phyloP scores from a whole-genome alignment of 2,797 vertebrate species.

The Sylvilagus floridanus region DNA sequence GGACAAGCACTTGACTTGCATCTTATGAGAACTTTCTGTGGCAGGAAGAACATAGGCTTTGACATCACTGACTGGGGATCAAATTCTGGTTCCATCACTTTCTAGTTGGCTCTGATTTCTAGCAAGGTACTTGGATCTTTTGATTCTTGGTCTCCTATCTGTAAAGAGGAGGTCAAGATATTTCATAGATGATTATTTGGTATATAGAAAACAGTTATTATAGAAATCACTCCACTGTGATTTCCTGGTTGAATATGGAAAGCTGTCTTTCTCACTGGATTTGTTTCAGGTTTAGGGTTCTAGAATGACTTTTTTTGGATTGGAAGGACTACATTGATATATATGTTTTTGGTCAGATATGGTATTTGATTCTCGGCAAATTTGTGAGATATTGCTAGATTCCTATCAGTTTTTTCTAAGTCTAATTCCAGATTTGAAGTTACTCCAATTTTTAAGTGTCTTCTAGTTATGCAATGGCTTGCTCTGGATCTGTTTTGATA shows the following conservation, averaged over 20 bases:
- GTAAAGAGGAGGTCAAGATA: slow-evolving; percentile 26
- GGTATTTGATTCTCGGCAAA: neutral
- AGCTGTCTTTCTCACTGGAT: neutral
- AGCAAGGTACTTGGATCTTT: slow-evolving; percentile 34
- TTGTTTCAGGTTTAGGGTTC: neutral
- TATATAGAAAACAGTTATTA: neutral
- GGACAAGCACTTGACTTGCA: neutral
- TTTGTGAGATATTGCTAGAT: neutral
- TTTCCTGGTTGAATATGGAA: neutral
- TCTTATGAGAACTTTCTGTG: neutral
- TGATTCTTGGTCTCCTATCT: slow-evolving; percentile 38
- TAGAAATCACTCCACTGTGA: neutral
- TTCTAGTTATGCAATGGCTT: slow-evolving; percentile 1
- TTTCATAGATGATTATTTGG: neutral
- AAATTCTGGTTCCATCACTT: slow-evolving; percentile 23
- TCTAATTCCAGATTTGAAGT: slow-evolving; percentile 11
- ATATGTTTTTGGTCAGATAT: too few species aligned
- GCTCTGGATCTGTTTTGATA: slow-evolving; percentile 31
- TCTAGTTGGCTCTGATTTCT: slow-evolving; percentile 14
- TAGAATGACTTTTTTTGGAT: neutral
- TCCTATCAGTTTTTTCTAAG: neutral
- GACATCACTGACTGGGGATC: neutral
- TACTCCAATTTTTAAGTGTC: neutral
- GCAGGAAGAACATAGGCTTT: neutral
- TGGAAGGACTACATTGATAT: neutral